Conservation (phyloP, 2,113 vertebrate species). For the Callopanchax toddi region DNA sequence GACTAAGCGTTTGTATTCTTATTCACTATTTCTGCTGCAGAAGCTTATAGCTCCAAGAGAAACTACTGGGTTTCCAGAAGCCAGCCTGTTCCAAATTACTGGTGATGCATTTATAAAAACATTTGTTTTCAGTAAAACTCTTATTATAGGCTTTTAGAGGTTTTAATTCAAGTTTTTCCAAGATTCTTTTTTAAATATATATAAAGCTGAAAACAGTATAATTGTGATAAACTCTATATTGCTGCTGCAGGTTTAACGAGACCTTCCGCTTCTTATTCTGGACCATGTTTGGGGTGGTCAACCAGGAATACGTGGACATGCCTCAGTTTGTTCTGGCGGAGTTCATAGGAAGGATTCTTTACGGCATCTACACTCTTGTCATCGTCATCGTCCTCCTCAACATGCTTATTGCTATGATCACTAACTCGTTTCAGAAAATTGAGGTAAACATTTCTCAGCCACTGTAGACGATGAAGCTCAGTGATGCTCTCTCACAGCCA, state of each 20-base stretch:
- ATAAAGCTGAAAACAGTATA: neutral
- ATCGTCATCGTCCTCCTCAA: slow-evolving; percentile 91
- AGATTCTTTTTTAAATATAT: neutral
- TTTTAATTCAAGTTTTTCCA: too few relatives aligned
- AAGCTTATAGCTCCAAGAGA: neutral
- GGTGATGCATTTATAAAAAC: neutral
- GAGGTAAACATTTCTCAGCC: slow-evolving; percentile 74
- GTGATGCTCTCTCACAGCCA: neutral
- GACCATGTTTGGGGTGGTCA: slow-evolving; percentile 91
- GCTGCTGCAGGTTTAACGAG: slow-evolving; percentile 84
- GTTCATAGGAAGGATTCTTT: slow-evolving; percentile 84
- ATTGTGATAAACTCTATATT: neutral
- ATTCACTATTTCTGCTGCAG: too few relatives aligned
- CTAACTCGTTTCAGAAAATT: slow-evolving; percentile 93
- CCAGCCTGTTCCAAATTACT: neutral
- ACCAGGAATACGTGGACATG: slow-evolving; percentile 87
- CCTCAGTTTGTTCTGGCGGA: slow-evolving; percentile 83
- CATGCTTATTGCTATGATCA: slow-evolving; percentile 95
- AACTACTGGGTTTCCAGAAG: too few relatives aligned
- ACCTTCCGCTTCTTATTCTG: slow-evolving; percentile 92
- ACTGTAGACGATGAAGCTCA: neutral
- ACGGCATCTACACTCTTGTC: slow-evolving; percentile 88
- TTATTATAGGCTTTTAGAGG: neutral
- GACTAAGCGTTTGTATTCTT: slow-evolving; percentile 1
- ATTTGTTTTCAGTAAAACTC: neutral